Conservation (phyloP, 2,797 vertebrate species). For the Poeciliopsis paucimaculata region DNA sequence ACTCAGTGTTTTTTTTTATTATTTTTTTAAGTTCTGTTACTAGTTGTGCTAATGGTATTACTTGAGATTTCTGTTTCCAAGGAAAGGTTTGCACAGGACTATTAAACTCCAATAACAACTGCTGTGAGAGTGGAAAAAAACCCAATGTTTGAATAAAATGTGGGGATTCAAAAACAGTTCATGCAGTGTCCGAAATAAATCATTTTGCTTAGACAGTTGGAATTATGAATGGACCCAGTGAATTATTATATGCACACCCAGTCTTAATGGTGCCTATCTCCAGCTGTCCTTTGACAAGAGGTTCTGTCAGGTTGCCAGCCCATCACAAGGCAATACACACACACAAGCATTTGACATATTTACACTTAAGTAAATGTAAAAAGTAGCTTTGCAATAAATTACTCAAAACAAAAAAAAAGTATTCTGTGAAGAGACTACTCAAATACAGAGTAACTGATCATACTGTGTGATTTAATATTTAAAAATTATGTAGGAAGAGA, state of each 20-base stretch:
- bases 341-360: neutral
- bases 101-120: conserved; percentile 28
- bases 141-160: conserved; percentile 53
- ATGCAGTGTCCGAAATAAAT: neutral
- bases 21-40: conserved; percentile 16
- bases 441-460: neutral
- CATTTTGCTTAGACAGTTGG: neutral
- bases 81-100: conserved; percentile 25
- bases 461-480: neutral
- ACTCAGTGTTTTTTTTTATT: conserved; percentile 9
- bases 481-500: neutral
- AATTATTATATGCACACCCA: neutral
- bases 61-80: conserved; percentile 8
- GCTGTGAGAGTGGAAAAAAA: conserved; percentile 32
- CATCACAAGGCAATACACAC: neutral
- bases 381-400: neutral
- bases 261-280: neutral
- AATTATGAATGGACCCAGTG: neutral
- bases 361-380: neutral
- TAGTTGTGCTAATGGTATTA: conserved; percentile 20
- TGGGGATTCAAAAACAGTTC: conserved; percentile 4
- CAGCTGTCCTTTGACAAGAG: neutral
- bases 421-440: no score
- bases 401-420: neutral
- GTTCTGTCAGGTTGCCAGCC: neutral